A percentile compares a stretch with the other conserved stretches of the same genome.
These are phyloP conservation scores for Sarcophaga bullata DNA, from an alignment of 1,140 invertebrate genomes.

Conservation along the genomic window DNA sequence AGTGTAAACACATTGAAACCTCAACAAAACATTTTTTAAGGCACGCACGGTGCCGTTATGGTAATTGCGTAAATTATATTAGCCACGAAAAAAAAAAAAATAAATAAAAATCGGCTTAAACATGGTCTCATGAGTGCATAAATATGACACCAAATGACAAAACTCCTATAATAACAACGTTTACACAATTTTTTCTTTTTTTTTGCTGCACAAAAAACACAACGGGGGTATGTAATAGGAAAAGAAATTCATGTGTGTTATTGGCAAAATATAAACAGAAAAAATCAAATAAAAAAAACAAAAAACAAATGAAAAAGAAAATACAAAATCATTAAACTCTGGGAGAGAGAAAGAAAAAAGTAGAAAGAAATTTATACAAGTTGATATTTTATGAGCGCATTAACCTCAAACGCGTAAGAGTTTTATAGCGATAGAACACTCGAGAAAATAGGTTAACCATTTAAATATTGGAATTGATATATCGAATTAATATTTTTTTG, in stretches of 20 bases:
- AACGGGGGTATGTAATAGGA: not conserved
- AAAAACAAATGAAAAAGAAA: not conserved
- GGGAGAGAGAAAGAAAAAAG: no score
- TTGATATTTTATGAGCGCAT: constrained; percentile 37
- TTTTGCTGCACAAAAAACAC: not conserved
- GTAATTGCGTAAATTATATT: not conserved
- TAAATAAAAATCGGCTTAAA: constrained; percentile 35
- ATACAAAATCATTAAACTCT: no score
- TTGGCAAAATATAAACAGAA: not conserved
- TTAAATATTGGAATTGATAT: no score
- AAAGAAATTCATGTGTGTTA: not conserved
- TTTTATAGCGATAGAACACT: not conserved
- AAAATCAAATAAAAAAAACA: not conserved
- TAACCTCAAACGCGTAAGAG: constrained; percentile 33
- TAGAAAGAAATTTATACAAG: constrained; percentile 32
- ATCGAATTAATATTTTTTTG: no score
- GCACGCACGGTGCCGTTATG: not conserved
- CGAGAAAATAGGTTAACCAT: not conserved
- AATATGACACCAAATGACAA: constrained; percentile 40
- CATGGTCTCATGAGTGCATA: constrained; percentile 11
- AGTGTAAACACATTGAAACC: not conserved
- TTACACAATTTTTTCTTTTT: not conserved
- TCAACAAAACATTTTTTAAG: not conserved
- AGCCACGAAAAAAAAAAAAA: not conserved
- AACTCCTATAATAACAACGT: not conserved